Evolutionary conservation across 2,888 invertebrate species (phyloP).

Genomic region (Phytoseiulus persimilis): DNA sequence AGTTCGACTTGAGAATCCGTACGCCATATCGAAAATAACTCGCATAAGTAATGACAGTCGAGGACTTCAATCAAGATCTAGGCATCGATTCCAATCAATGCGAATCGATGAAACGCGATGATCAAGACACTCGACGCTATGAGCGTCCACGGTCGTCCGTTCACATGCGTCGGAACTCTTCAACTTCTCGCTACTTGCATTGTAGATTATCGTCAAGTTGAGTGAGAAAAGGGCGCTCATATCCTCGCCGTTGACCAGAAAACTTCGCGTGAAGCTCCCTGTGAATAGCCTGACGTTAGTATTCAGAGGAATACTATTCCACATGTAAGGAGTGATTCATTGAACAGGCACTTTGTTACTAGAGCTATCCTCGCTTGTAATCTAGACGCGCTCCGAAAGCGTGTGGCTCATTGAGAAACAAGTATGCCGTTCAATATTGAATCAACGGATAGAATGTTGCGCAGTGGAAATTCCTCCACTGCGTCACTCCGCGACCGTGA

Average conservation of each 20-base stretch:
- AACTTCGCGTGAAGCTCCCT: constrained; percentile 36
- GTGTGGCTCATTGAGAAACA: background rate
- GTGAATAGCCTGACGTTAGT: background rate
- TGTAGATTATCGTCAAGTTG: constrained; percentile 27
- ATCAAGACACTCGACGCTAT: background rate
- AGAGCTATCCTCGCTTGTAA: background rate
- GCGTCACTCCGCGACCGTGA: too few relatives aligned
- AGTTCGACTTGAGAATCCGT: background rate
- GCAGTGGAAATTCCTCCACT: background rate
- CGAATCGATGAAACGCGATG: background rate
- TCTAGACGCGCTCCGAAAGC: background rate
- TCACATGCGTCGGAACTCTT: background rate
- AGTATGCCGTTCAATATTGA: too few relatives aligned
- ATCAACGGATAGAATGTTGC: background rate
- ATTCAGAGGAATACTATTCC: background rate
- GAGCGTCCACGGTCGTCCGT: background rate
- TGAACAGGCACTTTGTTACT: background rate
- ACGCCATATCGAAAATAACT: too few relatives aligned
- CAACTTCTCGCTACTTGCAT: background rate
- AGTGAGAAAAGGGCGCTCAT: constrained; percentile 13
- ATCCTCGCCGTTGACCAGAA: constrained; percentile 33
- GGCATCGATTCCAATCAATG: background rate
- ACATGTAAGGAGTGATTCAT: background rate
- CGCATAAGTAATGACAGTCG: too few relatives aligned
- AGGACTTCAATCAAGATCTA: too few relatives aligned